Base-by-base conservation (phyloP, 2,113 vertebrate species). In the Ovis canadensis region DNA sequence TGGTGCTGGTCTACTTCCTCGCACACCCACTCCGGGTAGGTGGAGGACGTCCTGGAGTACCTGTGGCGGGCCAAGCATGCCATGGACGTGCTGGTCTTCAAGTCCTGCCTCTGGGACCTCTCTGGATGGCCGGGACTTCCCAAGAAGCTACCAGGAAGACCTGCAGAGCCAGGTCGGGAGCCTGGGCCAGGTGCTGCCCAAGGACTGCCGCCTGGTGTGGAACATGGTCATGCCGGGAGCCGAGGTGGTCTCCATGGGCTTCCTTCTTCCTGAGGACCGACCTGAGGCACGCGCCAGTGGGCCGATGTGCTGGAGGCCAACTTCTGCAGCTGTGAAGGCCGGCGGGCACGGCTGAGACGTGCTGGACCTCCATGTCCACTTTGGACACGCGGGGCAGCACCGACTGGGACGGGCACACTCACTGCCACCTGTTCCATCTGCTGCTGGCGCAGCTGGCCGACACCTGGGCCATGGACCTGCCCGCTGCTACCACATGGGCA, bases 81-180 rank as follows among this genome's bases (percentile, higher is more conserved):
- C 0, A 0, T 97, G 0, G 99, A 99, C 36, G 5, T 99, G 8
- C 81, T 99, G 64, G 90, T 99, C 29, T 27, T 99, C 17, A 99
- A 99, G 97, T 99, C 99, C 57, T 99, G 99, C 17, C 88, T 99
- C 81, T 99, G 99, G 99, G 99, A 99, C 48, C 94, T 99, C 55
- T 99, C 98, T 52, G 99, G 99, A 99, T 12, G 82, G 90, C 3
- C 60, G 21, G 3, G 33, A 23, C 1, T 99, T 99, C 98, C 85
- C 54, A 0, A 31, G 85, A 0, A 78, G 98, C 31, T 99, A 99
- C 98, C 98, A 78, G 33, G 67, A 97, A 6, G 98, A 99, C 90
- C 96, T 99, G 4, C 55, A 96, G 0, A 94, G 2, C 8, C 99
- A 99, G 36, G 99, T 99, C 87, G 5, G 31, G 0, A 90, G 97